Percentiles rank a stretch among this genome's conserved stretches.
These are phyloP conservation scores for Zelostemma sp. DNA, from an alignment of 1,140 invertebrate genomes.

Conservation along the genomic window DNA sequence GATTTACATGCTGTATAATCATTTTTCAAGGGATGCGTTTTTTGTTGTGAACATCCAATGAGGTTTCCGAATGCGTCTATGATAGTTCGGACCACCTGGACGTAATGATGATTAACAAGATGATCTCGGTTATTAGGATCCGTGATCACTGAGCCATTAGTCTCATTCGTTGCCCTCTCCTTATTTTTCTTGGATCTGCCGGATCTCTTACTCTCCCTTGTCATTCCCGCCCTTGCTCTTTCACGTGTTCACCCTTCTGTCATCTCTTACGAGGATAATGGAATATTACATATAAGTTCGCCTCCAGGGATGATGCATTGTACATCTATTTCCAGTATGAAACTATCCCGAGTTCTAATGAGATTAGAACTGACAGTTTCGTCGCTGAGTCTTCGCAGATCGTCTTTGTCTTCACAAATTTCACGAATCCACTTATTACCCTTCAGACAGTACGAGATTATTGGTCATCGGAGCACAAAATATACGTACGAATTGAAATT, in stretches of 20 bases:
- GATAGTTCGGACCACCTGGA: conserved; percentile 5
- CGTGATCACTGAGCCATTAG: conserved; percentile 11
- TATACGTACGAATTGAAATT: too few species aligned
- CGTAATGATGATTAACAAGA: conserved; percentile 36
- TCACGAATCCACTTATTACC: conserved; percentile 14
- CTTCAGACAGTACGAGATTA: too few species aligned
- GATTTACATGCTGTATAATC: too few species aligned
- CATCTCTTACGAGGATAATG: conserved; percentile 9
- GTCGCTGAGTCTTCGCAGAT: background rate
- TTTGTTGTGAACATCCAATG: background rate
- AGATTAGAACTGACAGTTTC: background rate
- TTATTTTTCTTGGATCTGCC: conserved; percentile 14
- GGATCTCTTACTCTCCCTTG: background rate
- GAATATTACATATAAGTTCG: conserved; percentile 14
- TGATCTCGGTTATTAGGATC: conserved; percentile 10
- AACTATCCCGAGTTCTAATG: background rate
- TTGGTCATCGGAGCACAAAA: too few species aligned
- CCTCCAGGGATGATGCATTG: conserved; percentile 21
- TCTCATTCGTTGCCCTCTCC: conserved; percentile 13
- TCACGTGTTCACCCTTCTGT: conserved; percentile 8
- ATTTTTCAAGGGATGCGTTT: too few species aligned
- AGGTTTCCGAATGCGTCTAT: background rate
- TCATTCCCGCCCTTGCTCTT: background rate
- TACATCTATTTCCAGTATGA: background rate
- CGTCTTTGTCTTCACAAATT: background rate